Evolutionary conservation across 2,888 invertebrate genomes (phyloP).

Genomic region (Sinopyrophorus schimmeli): DNA sequence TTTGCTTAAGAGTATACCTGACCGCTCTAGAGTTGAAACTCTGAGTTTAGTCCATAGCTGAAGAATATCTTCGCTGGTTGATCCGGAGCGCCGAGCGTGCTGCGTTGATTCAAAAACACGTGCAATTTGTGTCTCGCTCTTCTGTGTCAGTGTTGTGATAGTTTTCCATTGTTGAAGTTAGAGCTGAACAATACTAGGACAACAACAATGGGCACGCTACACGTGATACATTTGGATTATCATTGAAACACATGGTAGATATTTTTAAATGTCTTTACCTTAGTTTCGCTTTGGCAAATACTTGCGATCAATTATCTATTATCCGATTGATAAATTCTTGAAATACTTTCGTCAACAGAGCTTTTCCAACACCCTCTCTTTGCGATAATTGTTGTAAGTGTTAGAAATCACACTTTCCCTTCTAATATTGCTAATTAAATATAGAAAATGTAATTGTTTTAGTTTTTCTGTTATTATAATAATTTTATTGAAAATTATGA

Average conservation of each 20-base stretch:
- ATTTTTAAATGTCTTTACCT: conserved; percentile 27
- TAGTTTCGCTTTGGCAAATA: background rate
- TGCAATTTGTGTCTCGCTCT: conserved; percentile 43
- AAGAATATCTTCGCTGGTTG: conserved; percentile 51
- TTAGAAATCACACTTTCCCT: no score
- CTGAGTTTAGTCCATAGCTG: conserved; percentile 47
- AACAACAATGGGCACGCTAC: conserved; percentile 36
- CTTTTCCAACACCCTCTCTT: no score
- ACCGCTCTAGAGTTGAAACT: conserved; percentile 53
- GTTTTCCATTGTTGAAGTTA: conserved; percentile 39
- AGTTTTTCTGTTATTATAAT: no score
- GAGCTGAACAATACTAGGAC: conserved; percentile 9
- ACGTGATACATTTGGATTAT: conserved; percentile 43
- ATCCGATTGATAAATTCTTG: no score
- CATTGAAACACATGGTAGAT: conserved; percentile 49
- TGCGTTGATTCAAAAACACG: conserved; percentile 44
- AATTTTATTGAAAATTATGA: no score
- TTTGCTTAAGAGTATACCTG: conserved; percentile 55
- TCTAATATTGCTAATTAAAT: no score
- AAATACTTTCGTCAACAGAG: no score
- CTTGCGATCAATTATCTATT: conserved; percentile 1
- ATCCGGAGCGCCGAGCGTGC: conserved; percentile 31
- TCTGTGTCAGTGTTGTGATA: conserved; percentile 39
- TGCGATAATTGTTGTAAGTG: no score
- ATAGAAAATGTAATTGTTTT: no score